Percentiles rank a stretch among this genome's conserved stretches.
phyloP scores from a whole-genome alignment of 2,113 vertebrate species.

The Cyanoderma ruficeps region DNA sequence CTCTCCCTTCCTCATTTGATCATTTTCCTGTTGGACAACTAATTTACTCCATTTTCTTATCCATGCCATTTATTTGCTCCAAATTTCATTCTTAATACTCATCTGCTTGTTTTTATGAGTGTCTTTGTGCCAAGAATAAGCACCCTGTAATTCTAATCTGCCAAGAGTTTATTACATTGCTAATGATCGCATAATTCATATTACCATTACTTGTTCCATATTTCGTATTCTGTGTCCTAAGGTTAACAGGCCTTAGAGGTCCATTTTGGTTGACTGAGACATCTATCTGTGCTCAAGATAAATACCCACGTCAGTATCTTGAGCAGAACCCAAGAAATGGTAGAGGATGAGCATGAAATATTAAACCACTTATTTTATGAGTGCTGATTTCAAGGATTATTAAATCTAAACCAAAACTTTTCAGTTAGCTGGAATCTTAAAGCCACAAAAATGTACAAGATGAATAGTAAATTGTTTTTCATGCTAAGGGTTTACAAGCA shows the following conservation, averaged over 20 bases:
- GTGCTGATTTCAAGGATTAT: not conserved
- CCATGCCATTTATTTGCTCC: not conserved
- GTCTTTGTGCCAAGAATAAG: not conserved
- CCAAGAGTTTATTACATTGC: not conserved
- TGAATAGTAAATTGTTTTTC: not conserved
- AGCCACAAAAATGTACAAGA: not conserved
- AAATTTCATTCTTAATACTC: not conserved
- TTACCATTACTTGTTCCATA: not conserved
- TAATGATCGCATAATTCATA: not conserved
- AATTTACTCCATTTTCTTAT: conserved; percentile 5
- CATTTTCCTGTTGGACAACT: not conserved
- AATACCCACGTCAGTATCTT: not conserved
- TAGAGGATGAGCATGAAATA: not conserved
- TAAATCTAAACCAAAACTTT: not conserved
- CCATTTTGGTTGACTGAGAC: not conserved
- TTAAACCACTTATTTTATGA: not conserved
- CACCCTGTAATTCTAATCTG: not conserved
- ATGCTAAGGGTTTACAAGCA: not conserved
- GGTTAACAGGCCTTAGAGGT: not conserved
- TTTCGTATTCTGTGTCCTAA: not conserved
- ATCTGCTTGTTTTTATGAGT: not conserved
- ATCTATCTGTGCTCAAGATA: not conserved
- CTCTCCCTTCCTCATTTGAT: not conserved
- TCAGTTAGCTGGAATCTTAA: not conserved
- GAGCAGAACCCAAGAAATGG: not conserved